Evolutionary conservation across 1,140 invertebrate genomes (phyloP).

Genomic region (Drosophila ironensis): DNA sequence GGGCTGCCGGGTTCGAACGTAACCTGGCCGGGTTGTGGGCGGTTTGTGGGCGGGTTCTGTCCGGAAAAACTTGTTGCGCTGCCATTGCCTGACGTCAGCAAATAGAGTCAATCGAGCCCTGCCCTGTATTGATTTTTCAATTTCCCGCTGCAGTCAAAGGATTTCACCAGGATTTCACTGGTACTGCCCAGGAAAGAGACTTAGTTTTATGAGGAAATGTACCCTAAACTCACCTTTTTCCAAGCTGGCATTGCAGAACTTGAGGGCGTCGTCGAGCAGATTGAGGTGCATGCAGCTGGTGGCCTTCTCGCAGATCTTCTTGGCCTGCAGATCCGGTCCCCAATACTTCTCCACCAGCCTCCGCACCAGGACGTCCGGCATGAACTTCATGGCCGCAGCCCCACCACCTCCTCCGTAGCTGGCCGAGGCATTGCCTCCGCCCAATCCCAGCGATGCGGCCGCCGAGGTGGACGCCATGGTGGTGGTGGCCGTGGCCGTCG

Average conservation of each 20-base stretch:
- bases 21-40: too few species aligned
- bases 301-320: slow-evolving; percentile 85
- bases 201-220: too few species aligned
- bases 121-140: slow-evolving; percentile 63
- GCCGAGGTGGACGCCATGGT: slow-evolving; percentile 71
- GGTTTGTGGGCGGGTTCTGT: slow-evolving; percentile 7
- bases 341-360: slow-evolving; percentile 88
- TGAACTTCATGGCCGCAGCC: slow-evolving; percentile 75
- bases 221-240: slow-evolving; percentile 82
- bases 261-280: slow-evolving; percentile 85
- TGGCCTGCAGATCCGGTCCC: slow-evolving; percentile 85
- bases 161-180: too few species aligned
- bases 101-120: slow-evolving; percentile 20
- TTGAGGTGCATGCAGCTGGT: slow-evolving; percentile 85
- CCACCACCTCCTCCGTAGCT: slow-evolving; percentile 34
- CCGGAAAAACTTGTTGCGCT: slow-evolving; percentile 57
- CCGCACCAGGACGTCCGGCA: slow-evolving; percentile 87
- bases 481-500: slow-evolving; percentile 73
- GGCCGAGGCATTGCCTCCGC: too few species aligned
- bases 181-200: background rate
- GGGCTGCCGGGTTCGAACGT: too few species aligned
- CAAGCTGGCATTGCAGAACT: slow-evolving; percentile 84
- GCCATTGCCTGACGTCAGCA: slow-evolving; percentile 57
- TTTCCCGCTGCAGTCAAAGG: slow-evolving; percentile 4
- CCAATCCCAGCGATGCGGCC: slow-evolving; percentile 33